Evolutionary conservation across 37 sponge, comb jelly and placozoan genomes (phyloP), one percentile per base, ranked within the genome.

Genomic region (Corticium candelabrum): DNA sequence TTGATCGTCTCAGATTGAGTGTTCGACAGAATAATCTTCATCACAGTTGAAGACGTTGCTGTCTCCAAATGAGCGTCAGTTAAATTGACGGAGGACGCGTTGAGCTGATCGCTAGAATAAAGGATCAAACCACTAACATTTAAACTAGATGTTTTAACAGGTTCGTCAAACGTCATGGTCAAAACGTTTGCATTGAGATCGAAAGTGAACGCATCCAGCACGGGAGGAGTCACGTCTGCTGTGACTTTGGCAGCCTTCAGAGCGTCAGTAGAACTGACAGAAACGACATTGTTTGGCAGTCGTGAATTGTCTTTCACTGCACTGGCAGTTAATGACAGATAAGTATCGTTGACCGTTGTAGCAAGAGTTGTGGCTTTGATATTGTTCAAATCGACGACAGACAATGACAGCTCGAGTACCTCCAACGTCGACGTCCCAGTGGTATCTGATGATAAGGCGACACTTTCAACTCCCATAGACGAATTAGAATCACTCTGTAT

Each of bases 141-240:
- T 3, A 94, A 33, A 3, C 90, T 89, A 2, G 29, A 77, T 11
- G 82, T 81, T 39, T 83, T 43, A 30, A 94, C 85, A 38, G 90
- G 91, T 77, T 94, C 95, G 78, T 88, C 77, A 43, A 94, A 90
- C 1, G 91, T 94, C 40, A 94, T 78, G 37, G 89, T 82, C 1
- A 94, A 79, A 0, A 73, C 62, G 43, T 88, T 84, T 0, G 82
- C 72, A 43, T 88, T 75, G 32, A 94, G 77, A 73, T 94, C 79
- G 32, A 94, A 69, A 0, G 74, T 40, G 70, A 88, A 90, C 39
- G 40, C 40, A 4, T 72, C 2, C 31, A 90, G 81, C 33, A 27
- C 68, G 38, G 94, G 94, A 3, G 80, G 11, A 0, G 76, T 86
- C 15, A 34, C 56, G 71, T 94, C 95, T 37, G 77, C 79, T 33